These are phyloP conservation scores for Ellobium chinense DNA, from an alignment of 2,888 invertebrate species.

Conservation along the genomic window DNA sequence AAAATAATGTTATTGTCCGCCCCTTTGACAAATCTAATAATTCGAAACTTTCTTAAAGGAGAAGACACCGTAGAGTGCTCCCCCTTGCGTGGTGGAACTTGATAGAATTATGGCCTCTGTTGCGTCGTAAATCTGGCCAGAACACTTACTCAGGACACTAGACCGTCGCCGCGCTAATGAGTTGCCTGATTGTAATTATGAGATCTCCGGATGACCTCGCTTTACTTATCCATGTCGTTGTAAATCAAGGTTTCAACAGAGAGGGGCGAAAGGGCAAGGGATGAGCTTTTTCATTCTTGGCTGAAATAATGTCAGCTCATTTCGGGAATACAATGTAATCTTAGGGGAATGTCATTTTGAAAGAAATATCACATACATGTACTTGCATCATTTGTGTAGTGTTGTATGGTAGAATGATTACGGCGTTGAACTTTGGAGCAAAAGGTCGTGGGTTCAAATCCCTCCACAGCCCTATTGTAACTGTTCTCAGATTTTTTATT, in stretches of 20 bases:
- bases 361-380: no score
- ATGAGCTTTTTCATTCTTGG: no score
- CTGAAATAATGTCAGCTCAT: no score
- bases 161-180: not conserved
- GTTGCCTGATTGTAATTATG: constrained; percentile 4
- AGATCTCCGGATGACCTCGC: not conserved
- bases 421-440: no score
- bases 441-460: no score
- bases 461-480: no score
- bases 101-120: constrained; percentile 30
- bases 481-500: no score
- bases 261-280: no score
- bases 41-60: not conserved
- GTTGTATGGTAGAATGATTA: no score
- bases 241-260: not conserved
- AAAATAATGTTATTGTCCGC: constrained; percentile 25
- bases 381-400: no score
- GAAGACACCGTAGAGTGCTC: not conserved
- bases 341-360: no score
- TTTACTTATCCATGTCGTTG: not conserved
- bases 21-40: constrained; percentile 20
- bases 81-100: not conserved
- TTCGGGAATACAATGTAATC: no score
- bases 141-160: not conserved
- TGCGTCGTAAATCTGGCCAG: constrained; percentile 20